Evolutionary conservation across 2,797 vertebrate genomes (phyloP), one percentile per base, ranked within the genome.

Genomic region (Dicrostonyx torquatus): DNA sequence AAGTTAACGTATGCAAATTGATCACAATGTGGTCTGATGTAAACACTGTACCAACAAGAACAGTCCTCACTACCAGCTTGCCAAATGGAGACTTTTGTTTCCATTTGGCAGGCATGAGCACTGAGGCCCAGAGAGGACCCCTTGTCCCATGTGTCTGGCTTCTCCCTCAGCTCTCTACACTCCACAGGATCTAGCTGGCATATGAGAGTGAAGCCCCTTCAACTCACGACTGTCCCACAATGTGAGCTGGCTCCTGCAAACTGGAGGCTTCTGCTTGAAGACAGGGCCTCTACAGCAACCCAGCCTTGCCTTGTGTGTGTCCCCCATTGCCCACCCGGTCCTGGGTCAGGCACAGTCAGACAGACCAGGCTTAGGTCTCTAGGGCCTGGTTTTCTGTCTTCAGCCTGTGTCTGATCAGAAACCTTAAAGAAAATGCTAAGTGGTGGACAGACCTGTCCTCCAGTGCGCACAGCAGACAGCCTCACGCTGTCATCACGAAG

Each of bases 351-450:
- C 4, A 8, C 24, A 2, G 1, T 15, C 45, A 15, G 2, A 10
- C 15, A 3, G 85, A 1, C 4, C 7, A 5, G 0, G 0, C 7
- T 1, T 3, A 2, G 37, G 1, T 60, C 22, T 75, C 58, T 1
- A 3, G 48, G 4, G 3, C 8, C 45, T 0, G 50, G 9, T 26
- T 83, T 12, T 29, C 0, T 2, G 13, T 31, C 9, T 68, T 43
- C 29, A 29, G 66, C 0, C 8, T 1, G 20, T 1, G 31, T n/a
- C 14, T 31, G 73, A 10, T 15, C 3, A 50, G 55, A 50, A n/a
- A 7, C 24, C 48, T 26, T 4, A 0, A 0, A n/a, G 73, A n/a
- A 48, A 70, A 34, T 0, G 37, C 31, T 7, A 0, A 0, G 0
- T 31, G 0, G 66, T 22, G 0, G 68, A 13, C 0, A 45, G 66